Percentiles rank a stretch among this genome's conserved stretches.
phyloP scores from a whole-genome alignment of 1,140 invertebrate species.

The Lutraria rhynchaena region DNA sequence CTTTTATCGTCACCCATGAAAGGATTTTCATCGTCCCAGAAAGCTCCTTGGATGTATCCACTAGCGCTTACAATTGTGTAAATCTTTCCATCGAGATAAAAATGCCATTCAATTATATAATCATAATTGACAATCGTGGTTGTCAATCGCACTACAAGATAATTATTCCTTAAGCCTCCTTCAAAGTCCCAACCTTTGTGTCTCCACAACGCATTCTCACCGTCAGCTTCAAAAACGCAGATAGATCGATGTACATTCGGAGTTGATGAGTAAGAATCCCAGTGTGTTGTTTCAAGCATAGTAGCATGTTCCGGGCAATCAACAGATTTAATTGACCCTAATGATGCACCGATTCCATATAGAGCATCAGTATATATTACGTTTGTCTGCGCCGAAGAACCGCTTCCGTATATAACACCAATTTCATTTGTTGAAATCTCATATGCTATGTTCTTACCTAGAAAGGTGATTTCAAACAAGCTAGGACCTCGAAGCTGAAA shows the following conservation, averaged over 20 bases:
- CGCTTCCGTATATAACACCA: constrained; percentile 51
- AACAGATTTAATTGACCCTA: constrained; percentile 35
- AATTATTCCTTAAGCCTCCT: constrained; percentile 18
- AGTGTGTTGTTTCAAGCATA: constrained; percentile 48
- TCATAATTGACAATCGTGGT: constrained; percentile 59
- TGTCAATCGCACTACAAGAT: constrained; percentile 29
- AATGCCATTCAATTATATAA: constrained; percentile 64
- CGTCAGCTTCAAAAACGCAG: constrained; percentile 63
- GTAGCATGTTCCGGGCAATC: constrained; percentile 66
- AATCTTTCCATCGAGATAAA: constrained; percentile 58
- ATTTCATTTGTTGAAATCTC: constrained; percentile 67
- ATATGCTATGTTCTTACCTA: constrained; percentile 65
- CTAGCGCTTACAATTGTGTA: constrained; percentile 37
- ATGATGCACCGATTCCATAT: constrained; percentile 43
- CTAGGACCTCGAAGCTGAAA: constrained; percentile 58
- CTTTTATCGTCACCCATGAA: constrained; percentile 22
- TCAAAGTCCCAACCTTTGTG: constrained; percentile 1
- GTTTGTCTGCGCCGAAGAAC: constrained; percentile 9
- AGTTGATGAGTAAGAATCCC: background rate
- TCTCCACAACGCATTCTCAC: constrained; percentile 41
- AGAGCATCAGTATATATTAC: constrained; percentile 56
- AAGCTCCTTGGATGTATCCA: constrained; percentile 64
- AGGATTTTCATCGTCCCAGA: constrained; percentile 54
- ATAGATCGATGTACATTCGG: constrained; percentile 26
- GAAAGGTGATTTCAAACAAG: constrained; percentile 62